Evolutionary conservation across 2,113 vertebrate species (phyloP).

Genomic region (Mus musculus): DNA sequence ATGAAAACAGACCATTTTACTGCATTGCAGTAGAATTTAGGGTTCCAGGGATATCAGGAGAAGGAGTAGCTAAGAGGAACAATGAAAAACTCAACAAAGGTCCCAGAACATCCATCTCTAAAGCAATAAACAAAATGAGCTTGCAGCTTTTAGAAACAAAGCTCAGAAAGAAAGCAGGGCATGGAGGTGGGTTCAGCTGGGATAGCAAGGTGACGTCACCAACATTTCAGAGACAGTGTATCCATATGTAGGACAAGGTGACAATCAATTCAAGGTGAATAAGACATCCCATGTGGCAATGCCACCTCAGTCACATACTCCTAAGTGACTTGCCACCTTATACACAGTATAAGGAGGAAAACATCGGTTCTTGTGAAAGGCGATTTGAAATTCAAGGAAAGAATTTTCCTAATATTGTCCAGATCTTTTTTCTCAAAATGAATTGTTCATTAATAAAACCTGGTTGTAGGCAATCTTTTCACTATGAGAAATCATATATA

Average conservation of each 20-base stretch:
- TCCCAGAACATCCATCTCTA: background rate
- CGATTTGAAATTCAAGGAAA: conserved; percentile 6
- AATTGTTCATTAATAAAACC: conserved; percentile 47
- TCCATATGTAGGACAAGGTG: background rate
- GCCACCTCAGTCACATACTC: background rate
- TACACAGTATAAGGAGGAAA: background rate
- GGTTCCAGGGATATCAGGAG: background rate
- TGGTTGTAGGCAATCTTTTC: background rate
- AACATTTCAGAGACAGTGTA: conserved; percentile 19
- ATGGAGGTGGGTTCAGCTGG: background rate
- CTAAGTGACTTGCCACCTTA: background rate
- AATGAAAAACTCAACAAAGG: conserved; percentile 15
- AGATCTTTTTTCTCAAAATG: conserved; percentile 39
- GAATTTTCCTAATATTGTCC: background rate
- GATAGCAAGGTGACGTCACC: background rate
- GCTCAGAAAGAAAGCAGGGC: background rate
- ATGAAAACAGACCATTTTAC: conserved; percentile 50
- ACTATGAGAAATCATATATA: background rate
- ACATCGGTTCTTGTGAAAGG: background rate
- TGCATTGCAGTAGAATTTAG: conserved; percentile 30
- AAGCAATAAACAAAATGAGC: conserved; percentile 23
- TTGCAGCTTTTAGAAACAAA: conserved; percentile 2
- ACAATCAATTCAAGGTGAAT: conserved; percentile 21
- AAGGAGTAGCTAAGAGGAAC: conserved; percentile 23
- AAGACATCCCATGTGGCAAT: background rate